These are phyloP conservation scores for Scaptomyza montana DNA, from an alignment of 1,140 invertebrate species.

Conservation along the genomic window DNA sequence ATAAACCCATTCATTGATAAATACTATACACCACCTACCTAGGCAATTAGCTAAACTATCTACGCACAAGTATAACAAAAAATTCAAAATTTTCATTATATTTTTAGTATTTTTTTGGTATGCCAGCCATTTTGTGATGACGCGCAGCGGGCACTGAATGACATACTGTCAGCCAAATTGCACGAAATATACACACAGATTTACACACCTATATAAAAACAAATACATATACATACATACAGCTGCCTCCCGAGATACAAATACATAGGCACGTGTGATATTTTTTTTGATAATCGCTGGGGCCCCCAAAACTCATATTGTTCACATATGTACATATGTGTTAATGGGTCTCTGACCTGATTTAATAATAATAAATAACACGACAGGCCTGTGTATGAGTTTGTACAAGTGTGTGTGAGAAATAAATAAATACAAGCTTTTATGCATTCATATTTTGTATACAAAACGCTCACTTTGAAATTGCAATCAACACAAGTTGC, in stretches of 20 bases:
- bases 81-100: conserved; percentile 33
- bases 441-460: conserved; percentile 8
- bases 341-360: conserved; percentile 83
- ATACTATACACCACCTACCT: conserved; percentile 7
- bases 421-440: conserved; percentile 17
- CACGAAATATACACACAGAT: neutral
- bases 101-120: conserved; percentile 38
- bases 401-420: conserved; percentile 13
- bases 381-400: conserved; percentile 23
- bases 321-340: conserved; percentile 56
- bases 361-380: conserved; percentile 82
- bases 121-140: conserved; percentile 73
- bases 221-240: neutral
- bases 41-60: conserved; percentile 26
- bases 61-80: conserved; percentile 1
- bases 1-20: conserved; percentile 30
- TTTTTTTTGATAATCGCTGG: conserved; percentile 14
- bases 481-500: conserved; percentile 16
- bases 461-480: neutral
- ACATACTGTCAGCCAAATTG: conserved; percentile 38
- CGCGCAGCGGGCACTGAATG: conserved; percentile 38
- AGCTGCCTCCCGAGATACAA: conserved; percentile 12
- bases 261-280: conserved; percentile 23
- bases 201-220: neutral
- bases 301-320: conserved; percentile 24